Conservation (phyloP, 2,888 invertebrate genomes). For the Marronus borbonicus region DNA sequence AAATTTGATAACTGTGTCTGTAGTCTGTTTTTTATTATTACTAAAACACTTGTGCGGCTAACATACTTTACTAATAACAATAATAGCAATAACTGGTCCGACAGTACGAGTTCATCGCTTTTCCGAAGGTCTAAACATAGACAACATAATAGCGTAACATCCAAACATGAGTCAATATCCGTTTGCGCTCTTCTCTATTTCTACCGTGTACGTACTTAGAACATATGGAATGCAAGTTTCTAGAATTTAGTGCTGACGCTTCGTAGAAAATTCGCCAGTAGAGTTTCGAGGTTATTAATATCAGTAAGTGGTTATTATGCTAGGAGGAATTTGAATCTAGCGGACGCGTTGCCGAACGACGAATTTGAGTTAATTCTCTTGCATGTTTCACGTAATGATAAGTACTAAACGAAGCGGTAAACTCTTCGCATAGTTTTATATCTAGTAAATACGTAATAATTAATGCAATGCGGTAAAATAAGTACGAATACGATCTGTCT, state of each 20-base stretch:
- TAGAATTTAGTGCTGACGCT: conserved; percentile 1
- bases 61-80: conserved; percentile 1
- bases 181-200: conserved; percentile 10
- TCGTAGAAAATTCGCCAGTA: neutral
- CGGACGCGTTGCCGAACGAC: neutral
- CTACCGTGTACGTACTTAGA: neutral
- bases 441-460: too few species aligned
- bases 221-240: conserved; percentile 7
- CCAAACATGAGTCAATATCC: conserved; percentile 33
- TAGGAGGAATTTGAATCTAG: neutral
- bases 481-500: too few species aligned
- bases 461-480: too few species aligned
- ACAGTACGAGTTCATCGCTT: neutral
- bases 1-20: conserved; percentile 17
- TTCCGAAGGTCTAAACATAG: conserved; percentile 28
- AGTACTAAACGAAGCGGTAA: too few species aligned
- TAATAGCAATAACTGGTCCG: neutral
- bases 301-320: neutral
- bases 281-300: neutral
- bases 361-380: neutral
- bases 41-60: conserved; percentile 2
- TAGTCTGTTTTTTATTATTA: neutral
- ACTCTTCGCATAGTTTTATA: too few species aligned
- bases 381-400: too few species aligned
- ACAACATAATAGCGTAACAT: conserved; percentile 8